Conservation (phyloP, 2,797 vertebrate species). For the Premnoplex brunnescens region DNA sequence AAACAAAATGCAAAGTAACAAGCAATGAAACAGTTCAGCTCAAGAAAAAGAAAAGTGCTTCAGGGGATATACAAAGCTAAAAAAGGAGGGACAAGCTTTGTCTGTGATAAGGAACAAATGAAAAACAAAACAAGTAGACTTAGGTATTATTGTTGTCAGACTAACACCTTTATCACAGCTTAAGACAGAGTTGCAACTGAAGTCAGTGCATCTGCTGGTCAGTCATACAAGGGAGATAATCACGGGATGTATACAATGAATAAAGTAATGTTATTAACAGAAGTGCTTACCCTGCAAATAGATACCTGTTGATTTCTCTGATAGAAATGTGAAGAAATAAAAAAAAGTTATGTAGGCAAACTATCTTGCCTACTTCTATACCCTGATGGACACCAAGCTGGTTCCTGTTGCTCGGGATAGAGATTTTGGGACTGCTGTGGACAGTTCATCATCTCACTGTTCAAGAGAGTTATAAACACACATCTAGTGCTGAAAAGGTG, state of each 20-base stretch:
- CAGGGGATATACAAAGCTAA: background rate
- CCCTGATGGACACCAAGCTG: background rate
- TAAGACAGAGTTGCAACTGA: background rate
- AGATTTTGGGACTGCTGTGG: background rate
- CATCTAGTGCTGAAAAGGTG: background rate
- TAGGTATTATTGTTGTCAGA: background rate
- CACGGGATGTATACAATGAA: fast-evolving
- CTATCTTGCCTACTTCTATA: background rate
- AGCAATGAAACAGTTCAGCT: constrained; percentile 16
- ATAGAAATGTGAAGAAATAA: background rate
- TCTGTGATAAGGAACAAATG: background rate
- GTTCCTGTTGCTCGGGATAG: background rate
- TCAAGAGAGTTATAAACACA: background rate
- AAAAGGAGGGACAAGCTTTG: background rate
- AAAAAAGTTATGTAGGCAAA: background rate
- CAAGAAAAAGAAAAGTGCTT: background rate
- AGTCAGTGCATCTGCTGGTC: background rate
- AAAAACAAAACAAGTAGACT: background rate
- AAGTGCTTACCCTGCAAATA: background rate
- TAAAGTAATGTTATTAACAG: background rate
- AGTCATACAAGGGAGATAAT: background rate
- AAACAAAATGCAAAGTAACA: background rate
- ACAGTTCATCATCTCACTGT: background rate
- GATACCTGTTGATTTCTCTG: background rate
- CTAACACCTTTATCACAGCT: background rate